Evolutionary conservation across 2,797 vertebrate species (phyloP).

Genomic region (Sphenopsis melanotis): DNA sequence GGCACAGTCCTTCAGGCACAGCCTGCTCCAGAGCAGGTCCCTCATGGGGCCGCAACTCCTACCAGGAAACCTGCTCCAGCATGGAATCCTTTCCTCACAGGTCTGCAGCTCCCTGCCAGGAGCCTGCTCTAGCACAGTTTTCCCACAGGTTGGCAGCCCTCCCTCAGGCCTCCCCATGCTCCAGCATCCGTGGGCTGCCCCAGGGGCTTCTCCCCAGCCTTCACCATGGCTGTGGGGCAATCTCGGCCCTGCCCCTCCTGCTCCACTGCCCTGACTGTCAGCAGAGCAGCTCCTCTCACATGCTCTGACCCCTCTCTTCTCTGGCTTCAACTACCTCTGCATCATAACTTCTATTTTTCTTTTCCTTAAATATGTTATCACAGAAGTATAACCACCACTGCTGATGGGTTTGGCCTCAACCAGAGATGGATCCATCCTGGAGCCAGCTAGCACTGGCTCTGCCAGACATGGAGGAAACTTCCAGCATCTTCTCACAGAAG

Average conservation of each 20-base stretch:
- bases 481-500: not conserved
- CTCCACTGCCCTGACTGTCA: not conserved
- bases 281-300: not conserved
- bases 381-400: too few species aligned
- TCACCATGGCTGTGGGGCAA: fast-evolving
- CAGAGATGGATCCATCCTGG: fast-evolving
- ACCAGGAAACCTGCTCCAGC: not conserved
- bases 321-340: not conserved
- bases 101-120: fast-evolving
- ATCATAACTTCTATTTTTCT: not conserved
- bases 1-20: not conserved
- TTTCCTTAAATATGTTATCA: not conserved
- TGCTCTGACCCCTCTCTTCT: not conserved
- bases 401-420: too few species aligned
- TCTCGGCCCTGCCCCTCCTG: not conserved
- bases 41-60: not conserved
- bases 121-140: not conserved
- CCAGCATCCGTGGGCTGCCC: not conserved
- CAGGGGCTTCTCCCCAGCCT: too few species aligned
- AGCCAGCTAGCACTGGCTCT: not conserved
- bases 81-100: not conserved
- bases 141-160: not conserved
- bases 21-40: too few species aligned
- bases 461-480: not conserved
- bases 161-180: not conserved